A percentile compares a stretch with the other conserved stretches of the same genome.
These are phyloP conservation scores for Lagenorhynchus albirostris DNA, from an alignment of 2,113 vertebrate genomes.

Conservation along the genomic window DNA sequence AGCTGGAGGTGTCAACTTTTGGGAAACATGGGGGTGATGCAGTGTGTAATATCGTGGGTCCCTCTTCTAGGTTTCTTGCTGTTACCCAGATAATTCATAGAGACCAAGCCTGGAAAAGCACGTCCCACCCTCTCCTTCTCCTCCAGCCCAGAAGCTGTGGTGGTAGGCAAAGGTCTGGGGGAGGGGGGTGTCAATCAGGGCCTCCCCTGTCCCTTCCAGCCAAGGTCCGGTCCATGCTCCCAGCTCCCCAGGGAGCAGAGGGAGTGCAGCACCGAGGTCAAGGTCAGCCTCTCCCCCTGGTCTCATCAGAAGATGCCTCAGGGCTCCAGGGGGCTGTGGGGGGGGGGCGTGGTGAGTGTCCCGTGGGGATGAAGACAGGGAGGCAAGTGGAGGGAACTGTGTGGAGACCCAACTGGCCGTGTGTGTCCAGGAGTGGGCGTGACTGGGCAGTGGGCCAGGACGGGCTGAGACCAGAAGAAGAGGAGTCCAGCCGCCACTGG, in stretches of 20 bases:
- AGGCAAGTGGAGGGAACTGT: accelerated
- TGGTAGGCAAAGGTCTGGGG: background rate
- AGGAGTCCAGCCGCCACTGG: background rate
- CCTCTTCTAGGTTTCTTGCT: background rate
- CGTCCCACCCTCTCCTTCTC: background rate
- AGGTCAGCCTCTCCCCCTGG: background rate
- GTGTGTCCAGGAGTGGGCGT: background rate
- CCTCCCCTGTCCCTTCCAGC: background rate
- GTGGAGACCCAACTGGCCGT: accelerated
- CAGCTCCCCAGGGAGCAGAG: background rate
- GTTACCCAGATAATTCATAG: background rate
- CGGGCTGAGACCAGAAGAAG: background rate
- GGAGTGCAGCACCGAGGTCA: background rate
- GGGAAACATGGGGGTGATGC: accelerated
- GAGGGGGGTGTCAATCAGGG: background rate
- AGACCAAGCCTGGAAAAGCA: background rate
- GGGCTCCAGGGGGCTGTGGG: background rate
- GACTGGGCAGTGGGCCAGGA: background rate
- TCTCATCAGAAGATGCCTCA: background rate
- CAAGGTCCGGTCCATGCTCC: background rate
- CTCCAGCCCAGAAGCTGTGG: background rate
- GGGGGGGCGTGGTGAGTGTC: accelerated
- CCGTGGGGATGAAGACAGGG: accelerated
- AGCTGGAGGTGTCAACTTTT: background rate
- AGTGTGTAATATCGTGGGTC: accelerated